Evolutionary conservation across 2,113 vertebrate species (phyloP), one percentile per base, ranked within the genome.

Genomic region (Cisticola juncidis): DNA sequence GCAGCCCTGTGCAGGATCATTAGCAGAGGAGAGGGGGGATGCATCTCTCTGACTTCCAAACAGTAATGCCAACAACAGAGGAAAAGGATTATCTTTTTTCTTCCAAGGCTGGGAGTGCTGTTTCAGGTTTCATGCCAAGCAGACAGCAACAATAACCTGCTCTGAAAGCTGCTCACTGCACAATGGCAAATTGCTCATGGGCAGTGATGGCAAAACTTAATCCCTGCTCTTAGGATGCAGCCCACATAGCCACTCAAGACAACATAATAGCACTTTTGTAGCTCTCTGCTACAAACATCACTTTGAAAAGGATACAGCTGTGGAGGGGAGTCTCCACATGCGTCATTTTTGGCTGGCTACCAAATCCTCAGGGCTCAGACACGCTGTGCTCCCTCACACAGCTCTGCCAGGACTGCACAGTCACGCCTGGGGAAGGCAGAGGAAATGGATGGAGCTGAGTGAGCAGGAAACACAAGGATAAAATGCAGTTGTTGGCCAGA

Each of bases 201-300:
- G 95, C 94, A 95, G 90, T 48, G 92, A 96, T 86, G 92, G 95
- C 94, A 97, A 84, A 92, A 96, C 93, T 93, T 95, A 97, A 97
- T 97, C 95, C 94, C 92, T 38, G 76, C 92, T 88, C 90, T 97
- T 86, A 97, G 93, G 96, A 97, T 92, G 90, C 94, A 97, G 53
- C 92, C 92, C 82, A 5, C 95, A 69, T 29, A 94, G 94, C 90
- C 94, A 95, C 96, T 97, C 96, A 95, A 97, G 96, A 95, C 90
- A 94, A 86, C 94, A 96, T 92, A 97, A 97, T 96, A 93, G 95
- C 94, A 91, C 96, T 97, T 96, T 84, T 96, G 95, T 95, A 96
- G 93, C 90, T 96, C 94, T 94, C 92, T 71, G 86, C 96, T 94
- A 64, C 94, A 96, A 96, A 96, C 92, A 96, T 57, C 90, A 54